Evolutionary conservation across 2,888 invertebrate species (phyloP), one percentile per base, ranked within the genome.

Genomic region (Drosophila mimetica): DNA sequence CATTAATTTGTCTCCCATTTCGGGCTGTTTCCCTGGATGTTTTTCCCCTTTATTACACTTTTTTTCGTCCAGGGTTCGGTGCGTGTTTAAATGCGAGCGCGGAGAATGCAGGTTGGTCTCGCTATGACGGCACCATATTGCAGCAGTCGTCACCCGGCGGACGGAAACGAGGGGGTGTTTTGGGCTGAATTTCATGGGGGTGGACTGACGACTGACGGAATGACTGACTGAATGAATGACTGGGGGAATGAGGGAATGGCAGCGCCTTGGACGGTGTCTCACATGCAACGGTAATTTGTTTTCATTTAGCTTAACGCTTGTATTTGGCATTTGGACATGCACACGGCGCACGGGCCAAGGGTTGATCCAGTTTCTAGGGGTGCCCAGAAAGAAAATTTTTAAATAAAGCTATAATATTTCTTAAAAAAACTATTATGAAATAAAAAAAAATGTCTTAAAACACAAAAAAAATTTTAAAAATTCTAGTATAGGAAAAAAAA

Each of bases 241-340:
- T 42, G 28, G 9, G 11, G 11, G 11, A 18, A 9, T 9, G 14
- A 5, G 16, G 39, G 39, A 18, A 16, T 30, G 64, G 41, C 32
- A 37, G 52, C 51, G 42, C 58, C 67, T 71, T 71, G 34, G 66
- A 55, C 50, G 66, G 70, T 61, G 50, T 47, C 65, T 72, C 76
- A 65, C 85, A 88, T 88, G 85, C 85, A 88, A 85, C 75, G 67
- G 88, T 84, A 88, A 85, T 85, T 85, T 88, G 85, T 85, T 86
- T 86, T 85, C 88, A 85, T 85, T 85, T 86, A 88, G 87, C 76
- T 86, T 81, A 80, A 84, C 84, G 85, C 83, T 88, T 84, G 75
- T 81, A 75, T 81, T 84, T 78, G 85, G 81, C 79, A 78, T 76
- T 85, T 77, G 75, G 84, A 88, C 88, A 85, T 85, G 84, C 84